Base-by-base conservation (phyloP, 2,888 invertebrate genomes). In the Coelinius sp. region DNA sequence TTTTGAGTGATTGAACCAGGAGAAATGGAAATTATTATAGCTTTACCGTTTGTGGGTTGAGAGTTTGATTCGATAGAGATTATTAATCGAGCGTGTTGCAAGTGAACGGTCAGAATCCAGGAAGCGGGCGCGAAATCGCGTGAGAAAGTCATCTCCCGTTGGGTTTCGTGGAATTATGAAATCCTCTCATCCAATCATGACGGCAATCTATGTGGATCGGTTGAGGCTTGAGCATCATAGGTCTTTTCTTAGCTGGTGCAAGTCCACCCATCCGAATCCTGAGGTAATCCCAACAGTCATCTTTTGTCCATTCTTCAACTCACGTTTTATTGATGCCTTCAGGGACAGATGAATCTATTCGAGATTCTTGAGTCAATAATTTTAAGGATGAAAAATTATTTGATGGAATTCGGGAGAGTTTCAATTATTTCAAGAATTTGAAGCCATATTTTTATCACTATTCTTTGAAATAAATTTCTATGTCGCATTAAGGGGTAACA, bases 131-230 rank as follows among this genome's bases (percentile, higher is more conserved):
- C 7, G 24, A 20, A 56, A 59, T 59, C 35, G 59, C 59, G 59
- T 59, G 59, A 59, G 59, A 59, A 59, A 59, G 59, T 59, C 31
- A 59, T 59, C 59, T 59, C 31, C 59, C 59, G 59, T 59, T 59
- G 59, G 35, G 59, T 59, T 41, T 63, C 41, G 63, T 44, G 41
- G 63, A 63, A 63, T 63, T 63, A 63, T 63, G 41, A 63, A 63
- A 63, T 63, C 63, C 41, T 63, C 41, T 63, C 22, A n/a, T 63
- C 63, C 63, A 63, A 63, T 63, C 63, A 63, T 41, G 38, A 24
- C 41, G 41, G 63, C 41, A 63, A 63, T 63, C 38, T 41, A 63
- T 41, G 63, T 63, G 63, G 38, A 63, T 38, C 63, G 63, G 20
- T 41, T 22, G 22, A 22, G 20, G 22, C 22, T 22, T 12, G 3